Evolutionary conservation across 2,113 vertebrate genomes (phyloP), one percentile per base, ranked within the genome.

Genomic region (Macaca nemestrina): DNA sequence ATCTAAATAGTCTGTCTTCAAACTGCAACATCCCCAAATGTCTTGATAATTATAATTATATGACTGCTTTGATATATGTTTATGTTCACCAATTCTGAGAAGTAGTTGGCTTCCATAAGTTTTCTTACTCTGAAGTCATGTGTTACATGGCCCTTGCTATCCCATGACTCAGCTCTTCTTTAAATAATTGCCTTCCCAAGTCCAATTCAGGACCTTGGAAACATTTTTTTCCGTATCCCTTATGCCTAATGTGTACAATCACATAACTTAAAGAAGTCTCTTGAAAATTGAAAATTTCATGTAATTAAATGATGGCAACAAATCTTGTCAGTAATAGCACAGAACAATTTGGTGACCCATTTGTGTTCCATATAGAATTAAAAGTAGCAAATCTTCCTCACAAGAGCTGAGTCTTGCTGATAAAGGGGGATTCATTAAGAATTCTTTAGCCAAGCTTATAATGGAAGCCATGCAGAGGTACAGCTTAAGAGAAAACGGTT

Each of bases 401-500:
- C 61, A 95, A 95, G 38, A 94, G 90, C 97, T 97, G 96, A 98
- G 73, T 93, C 91, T 83, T 98, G 79, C 95, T 98, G 98, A 98
- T 98, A 98, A 98, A 98, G 86, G 20, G 97, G 45, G 35, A 95
- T 98, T 98, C 0, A 35, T 98, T 98, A 97, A 98, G 97, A 98
- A 96, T 96, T 97, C 97, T 97, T 97, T 98, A 95, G 83, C 7
- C 0, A 84, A 75, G 73, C 90, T 98, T 40, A 87, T 95, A 96
- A 98, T 52, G 59, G 93, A 97, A 98, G 18, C 25, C 94, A 96
- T 90, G 79, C 73, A 92, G 73, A 70, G 48, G 87, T 96, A 57
- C 40, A 84, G 78, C n/a, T 97, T 96, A 95, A 97, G 92, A 97
- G 93, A 61, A 96, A 96, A 93, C 92, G 88, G 45, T 93, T 97